phyloP scores from a whole-genome alignment of 2,113 vertebrate species.

The Plotosus lineatus region DNA sequence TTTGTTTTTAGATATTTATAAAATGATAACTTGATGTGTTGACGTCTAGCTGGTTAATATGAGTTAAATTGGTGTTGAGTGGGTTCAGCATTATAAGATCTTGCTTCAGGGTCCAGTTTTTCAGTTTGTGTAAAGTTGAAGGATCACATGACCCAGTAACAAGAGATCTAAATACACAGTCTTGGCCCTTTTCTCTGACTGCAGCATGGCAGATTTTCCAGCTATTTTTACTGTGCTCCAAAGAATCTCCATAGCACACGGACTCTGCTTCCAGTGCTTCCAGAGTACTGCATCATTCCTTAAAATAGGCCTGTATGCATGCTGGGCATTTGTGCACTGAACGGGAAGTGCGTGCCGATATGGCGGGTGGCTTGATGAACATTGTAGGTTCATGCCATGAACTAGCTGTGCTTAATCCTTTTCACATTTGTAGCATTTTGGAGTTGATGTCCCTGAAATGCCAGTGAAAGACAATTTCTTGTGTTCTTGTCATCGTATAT shows the following conservation, averaged over 20 bases:
- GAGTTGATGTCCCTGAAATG: neutral
- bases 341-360: neutral
- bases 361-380: neutral
- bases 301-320: constrained; percentile 41
- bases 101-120: neutral
- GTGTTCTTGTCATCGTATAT: neutral
- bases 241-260: constrained; percentile 50
- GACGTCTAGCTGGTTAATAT: constrained; percentile 9
- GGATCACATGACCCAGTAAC: constrained; percentile 57
- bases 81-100: neutral
- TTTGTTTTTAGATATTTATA: constrained; percentile 40
- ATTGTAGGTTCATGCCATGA: neutral
- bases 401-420: neutral
- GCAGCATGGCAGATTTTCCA: constrained; percentile 34
- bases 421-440: neutral
- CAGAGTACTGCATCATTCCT: constrained; percentile 42
- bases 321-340: constrained; percentile 24
- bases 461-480: neutral
- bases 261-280: constrained; percentile 42
- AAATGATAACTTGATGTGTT: constrained; percentile 28
- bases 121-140: constrained; percentile 11
- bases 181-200: constrained; percentile 33
- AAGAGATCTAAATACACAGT: constrained; percentile 61
- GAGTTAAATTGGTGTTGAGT: neutral
- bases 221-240: constrained; percentile 56